A percentile compares a stretch with the other conserved stretches of the same genome.
Evolutionary conservation across 2,113 vertebrate species (phyloP).

Genomic region (Tragelaphus strepsiceros): DNA sequence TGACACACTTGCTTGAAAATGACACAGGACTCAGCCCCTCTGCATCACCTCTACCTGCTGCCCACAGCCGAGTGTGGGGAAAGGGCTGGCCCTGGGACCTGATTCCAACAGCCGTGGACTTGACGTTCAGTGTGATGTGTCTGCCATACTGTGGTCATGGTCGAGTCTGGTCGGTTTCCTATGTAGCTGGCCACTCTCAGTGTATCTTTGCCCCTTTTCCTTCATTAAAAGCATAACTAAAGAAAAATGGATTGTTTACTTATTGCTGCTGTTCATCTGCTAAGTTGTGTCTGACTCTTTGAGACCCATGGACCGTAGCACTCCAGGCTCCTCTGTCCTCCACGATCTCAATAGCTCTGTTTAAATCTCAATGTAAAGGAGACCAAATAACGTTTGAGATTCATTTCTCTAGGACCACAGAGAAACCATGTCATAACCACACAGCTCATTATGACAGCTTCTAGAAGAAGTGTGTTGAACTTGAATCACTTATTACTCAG

Average conservation of each 20-base stretch:
- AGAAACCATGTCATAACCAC: not conserved
- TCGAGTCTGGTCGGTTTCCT: not conserved
- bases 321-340: not conserved
- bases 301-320: not conserved
- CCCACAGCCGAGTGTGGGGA: not conserved
- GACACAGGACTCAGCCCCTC: slow-evolving; percentile 64
- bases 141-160: not conserved
- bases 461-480: not conserved
- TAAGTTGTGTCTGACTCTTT: not conserved
- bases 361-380: not conserved
- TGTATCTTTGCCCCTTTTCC: not conserved
- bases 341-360: not conserved
- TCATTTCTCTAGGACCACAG: not conserved
- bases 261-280: not conserved
- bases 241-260: slow-evolving; percentile 13
- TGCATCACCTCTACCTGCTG: slow-evolving; percentile 13
- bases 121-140: not conserved
- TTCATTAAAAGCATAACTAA: slow-evolving; percentile 52
- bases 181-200: not conserved
- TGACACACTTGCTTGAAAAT: slow-evolving; percentile 72
- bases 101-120: not conserved
- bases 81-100: not conserved
- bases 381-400: not conserved
- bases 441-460: not conserved
- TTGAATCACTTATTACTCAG: not conserved